Evolutionary conservation across 2,797 vertebrate genomes (phyloP), one percentile per base, ranked within the genome.

Genomic region (Galaxias olidus): DNA sequence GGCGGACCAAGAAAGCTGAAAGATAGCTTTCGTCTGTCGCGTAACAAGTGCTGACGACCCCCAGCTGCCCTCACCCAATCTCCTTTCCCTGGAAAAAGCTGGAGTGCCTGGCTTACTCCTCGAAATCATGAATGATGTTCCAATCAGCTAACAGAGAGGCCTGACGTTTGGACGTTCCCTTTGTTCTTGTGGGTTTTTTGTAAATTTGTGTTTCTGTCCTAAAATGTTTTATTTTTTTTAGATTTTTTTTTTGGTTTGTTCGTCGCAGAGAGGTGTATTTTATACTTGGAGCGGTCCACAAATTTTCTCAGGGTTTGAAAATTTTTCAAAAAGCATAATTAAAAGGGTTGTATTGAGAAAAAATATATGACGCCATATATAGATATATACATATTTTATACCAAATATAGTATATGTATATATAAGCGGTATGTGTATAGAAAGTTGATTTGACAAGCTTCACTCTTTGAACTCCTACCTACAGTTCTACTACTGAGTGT

Each of bases 231-330:
- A 30, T 42, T 15, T 10, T 68, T 47, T 78, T 57, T 81, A 77
- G 53, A 76, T 79, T 73, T 61, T 12, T 49, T 62, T 43, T 40
- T 40, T n/a, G 43, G 2, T 50, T 57, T 61, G 63, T 59, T 43
- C n/a, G 47, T 84, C 78, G 82, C 71, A 81, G 69, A 85, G 75
- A 86, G 77, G 80, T 86, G 86, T 88, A 84, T 88, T 87, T 86
- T 90, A 72, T 88, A 88, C 78, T 69, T 83, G 76, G 87, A 88
- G 84, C 79, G 84, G 83, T 88, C 82, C 80, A 75, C 81, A 79
- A 71, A 80, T 86, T 78, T 70, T 91, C 92, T 93, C 92, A 93
- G 92, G 91, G 91, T 84, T 90, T 66, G 49, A 70, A 63, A 76
- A 68, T 72, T 44, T 30, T 75, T 67, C 65, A 62, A 80, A 79